Percentiles rank a stretch among this genome's conserved stretches.
Evolutionary conservation across 1,140 invertebrate genomes (phyloP).

Genomic region (Sitodiplosis mosellana): DNA sequence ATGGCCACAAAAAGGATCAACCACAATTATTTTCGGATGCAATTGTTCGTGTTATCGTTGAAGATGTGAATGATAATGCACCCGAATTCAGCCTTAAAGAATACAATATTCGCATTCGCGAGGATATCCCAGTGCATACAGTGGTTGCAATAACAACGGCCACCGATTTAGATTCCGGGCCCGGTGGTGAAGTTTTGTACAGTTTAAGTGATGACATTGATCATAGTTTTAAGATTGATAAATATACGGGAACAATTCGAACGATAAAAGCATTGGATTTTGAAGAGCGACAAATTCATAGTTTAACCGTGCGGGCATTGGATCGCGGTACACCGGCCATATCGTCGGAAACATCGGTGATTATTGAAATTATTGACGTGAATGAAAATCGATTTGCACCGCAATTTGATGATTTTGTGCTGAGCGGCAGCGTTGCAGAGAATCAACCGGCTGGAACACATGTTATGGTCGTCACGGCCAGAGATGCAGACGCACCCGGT

Average conservation of each 20-base stretch:
- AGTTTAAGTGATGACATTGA: constrained; percentile 44
- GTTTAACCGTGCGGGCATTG: constrained; percentile 59
- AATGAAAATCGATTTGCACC: constrained; percentile 80
- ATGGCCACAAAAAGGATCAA: constrained; percentile 32
- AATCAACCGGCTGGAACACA: constrained; percentile 53
- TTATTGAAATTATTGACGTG: constrained; percentile 81
- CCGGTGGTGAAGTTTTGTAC: constrained; percentile 58
- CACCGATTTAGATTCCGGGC: constrained; percentile 67
- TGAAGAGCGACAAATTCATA: constrained; percentile 74
- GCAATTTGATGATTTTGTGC: constrained; percentile 63
- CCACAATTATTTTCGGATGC: constrained; percentile 52
- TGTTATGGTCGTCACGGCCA: constrained; percentile 58
- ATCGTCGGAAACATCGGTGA: constrained; percentile 51
- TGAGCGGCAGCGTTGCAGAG: constrained; percentile 48
- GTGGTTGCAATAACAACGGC: constrained; percentile 72
- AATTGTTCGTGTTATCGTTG: constrained; percentile 55
- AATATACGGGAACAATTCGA: constrained; percentile 63
- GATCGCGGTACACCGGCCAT: constrained; percentile 60
- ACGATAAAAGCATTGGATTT: constrained; percentile 62
- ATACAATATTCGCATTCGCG: constrained; percentile 68
- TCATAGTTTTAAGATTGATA: constrained; percentile 51
- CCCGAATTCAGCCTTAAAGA: constrained; percentile 56
- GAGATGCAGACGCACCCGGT: constrained; percentile 57
- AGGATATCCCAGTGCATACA: constrained; percentile 76
- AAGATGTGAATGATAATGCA: constrained; percentile 84